These are phyloP conservation scores for Drosophila mercatorum DNA, from an alignment of 2,888 invertebrate species.

Conservation along the genomic window DNA sequence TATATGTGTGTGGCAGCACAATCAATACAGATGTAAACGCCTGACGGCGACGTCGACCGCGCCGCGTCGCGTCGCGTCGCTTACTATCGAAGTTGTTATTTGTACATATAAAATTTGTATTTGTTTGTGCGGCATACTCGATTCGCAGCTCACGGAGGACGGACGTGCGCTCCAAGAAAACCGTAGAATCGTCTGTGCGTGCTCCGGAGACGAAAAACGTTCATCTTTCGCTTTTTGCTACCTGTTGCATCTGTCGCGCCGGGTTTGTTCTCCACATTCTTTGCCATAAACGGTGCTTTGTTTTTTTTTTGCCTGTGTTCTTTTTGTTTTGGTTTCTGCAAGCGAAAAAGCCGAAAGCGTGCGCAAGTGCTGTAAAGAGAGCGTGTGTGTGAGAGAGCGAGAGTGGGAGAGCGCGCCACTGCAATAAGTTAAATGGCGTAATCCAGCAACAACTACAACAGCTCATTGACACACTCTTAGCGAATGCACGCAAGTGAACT, in stretches of 20 bases:
- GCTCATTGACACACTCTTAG: conserved; percentile 7
- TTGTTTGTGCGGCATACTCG: conserved; percentile 53
- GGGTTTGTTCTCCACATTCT: conserved; percentile 40
- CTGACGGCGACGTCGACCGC: conserved; percentile 19
- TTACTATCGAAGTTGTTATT: conserved; percentile 47
- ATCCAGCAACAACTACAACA: conserved; percentile 12
- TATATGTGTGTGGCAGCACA: conserved; percentile 27
- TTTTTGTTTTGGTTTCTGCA: conserved; percentile 38
- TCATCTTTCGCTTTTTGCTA: conserved; percentile 16
- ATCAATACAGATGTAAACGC: conserved; percentile 44
- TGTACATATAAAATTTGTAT: conserved; percentile 10
- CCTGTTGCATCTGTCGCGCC: conserved; percentile 52
- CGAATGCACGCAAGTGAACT: conserved; percentile 16
- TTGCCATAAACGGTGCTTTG: conserved; percentile 1
- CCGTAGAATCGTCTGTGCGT: conserved; percentile 22
- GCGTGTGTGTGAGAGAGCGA: not conserved
- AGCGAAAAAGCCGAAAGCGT: conserved; percentile 20
- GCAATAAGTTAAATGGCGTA: conserved; percentile 36
- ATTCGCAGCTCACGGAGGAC: conserved; percentile 65
- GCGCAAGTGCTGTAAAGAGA: conserved; percentile 3
- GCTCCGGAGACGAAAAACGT: not conserved
- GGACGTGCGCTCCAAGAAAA: conserved; percentile 54
- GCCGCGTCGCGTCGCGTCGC: conserved; percentile 37
- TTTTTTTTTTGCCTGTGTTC: conserved; percentile 5
- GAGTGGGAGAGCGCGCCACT: not conserved